phyloP scores from a whole-genome alignment of 2,797 vertebrate species.

The Mormyrops boulengeri region DNA sequence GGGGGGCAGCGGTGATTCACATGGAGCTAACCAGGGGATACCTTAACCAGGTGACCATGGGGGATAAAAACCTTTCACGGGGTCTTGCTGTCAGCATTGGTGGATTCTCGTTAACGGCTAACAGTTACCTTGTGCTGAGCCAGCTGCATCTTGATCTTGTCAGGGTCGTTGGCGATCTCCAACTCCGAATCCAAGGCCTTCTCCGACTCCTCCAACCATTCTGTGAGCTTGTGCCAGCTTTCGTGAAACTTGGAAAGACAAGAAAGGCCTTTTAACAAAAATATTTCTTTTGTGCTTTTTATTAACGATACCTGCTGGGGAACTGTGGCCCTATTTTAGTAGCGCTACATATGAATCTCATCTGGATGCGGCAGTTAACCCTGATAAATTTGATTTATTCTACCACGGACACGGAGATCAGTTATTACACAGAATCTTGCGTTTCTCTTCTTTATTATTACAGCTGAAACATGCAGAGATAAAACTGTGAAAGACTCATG shows the following conservation, averaged over 20 bases:
- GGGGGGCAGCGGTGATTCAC: background rate
- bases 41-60: background rate
- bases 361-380: slow-evolving; percentile 2
- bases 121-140: slow-evolving; percentile 82
- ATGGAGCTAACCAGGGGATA: background rate
- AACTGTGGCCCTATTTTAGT: background rate
- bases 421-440: background rate
- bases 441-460: background rate
- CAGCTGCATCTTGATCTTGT: slow-evolving; percentile 92
- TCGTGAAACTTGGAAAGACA: slow-evolving; percentile 78
- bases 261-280: background rate
- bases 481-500: background rate
- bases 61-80: background rate
- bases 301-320: background rate
- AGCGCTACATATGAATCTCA: slow-evolving; percentile 18
- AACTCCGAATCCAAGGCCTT: slow-evolving; percentile 84
- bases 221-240: slow-evolving; percentile 92
- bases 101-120: background rate
- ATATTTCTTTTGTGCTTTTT: background rate
- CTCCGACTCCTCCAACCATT: slow-evolving; percentile 95
- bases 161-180: slow-evolving; percentile 97
- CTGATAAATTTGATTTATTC: background rate
- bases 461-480: background rate
- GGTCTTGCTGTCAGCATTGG: background rate
- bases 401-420: background rate